These are phyloP conservation scores for Takifugu rubripes DNA, from an alignment of 2,797 vertebrate genomes.

Conservation along the genomic window DNA sequence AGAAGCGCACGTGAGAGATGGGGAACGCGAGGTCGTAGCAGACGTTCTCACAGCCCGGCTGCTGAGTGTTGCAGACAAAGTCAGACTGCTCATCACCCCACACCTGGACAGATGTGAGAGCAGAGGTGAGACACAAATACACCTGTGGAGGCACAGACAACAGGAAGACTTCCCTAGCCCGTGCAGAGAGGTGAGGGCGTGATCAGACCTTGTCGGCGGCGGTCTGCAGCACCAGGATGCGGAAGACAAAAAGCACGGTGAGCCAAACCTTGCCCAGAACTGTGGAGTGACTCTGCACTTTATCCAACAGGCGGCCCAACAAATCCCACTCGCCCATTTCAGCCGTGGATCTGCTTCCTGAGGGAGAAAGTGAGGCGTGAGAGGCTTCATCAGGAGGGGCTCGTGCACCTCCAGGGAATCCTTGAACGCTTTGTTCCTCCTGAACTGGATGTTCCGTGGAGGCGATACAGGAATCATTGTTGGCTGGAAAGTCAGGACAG, in stretches of 20 bases:
- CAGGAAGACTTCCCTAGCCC: no score
- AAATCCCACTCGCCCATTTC: conserved; percentile 94
- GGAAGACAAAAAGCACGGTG: conserved; percentile 92
- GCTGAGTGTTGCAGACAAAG: conserved; percentile 90
- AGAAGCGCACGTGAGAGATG: conserved; percentile 93
- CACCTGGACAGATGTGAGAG: conserved; percentile 53
- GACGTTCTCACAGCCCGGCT: conserved; percentile 93
- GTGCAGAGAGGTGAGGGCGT: no score
- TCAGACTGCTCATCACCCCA: conserved; percentile 95
- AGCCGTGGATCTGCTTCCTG: conserved; percentile 30
- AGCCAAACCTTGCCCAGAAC: conserved; percentile 96
- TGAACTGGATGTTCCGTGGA: not conserved
- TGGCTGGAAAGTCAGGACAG: conserved; percentile 2
- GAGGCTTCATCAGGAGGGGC: not conserved
- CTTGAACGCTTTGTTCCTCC: not conserved
- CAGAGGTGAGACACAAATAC: not conserved
- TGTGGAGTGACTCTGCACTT: conserved; percentile 91
- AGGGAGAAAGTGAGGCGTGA: not conserved
- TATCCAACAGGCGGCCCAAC: conserved; percentile 89
- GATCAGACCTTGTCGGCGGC: conserved; percentile 80
- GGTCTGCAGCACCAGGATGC: conserved; percentile 88
- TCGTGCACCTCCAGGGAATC: not conserved
- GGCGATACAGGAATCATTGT: not conserved
- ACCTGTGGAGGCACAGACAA: not conserved
- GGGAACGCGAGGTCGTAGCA: conserved; percentile 93